A percentile compares a stretch with the other conserved stretches of the same genome.
Conservation (phyloP, 2,113 vertebrate species). For the Rhynchopsitta pachyrhyncha region DNA sequence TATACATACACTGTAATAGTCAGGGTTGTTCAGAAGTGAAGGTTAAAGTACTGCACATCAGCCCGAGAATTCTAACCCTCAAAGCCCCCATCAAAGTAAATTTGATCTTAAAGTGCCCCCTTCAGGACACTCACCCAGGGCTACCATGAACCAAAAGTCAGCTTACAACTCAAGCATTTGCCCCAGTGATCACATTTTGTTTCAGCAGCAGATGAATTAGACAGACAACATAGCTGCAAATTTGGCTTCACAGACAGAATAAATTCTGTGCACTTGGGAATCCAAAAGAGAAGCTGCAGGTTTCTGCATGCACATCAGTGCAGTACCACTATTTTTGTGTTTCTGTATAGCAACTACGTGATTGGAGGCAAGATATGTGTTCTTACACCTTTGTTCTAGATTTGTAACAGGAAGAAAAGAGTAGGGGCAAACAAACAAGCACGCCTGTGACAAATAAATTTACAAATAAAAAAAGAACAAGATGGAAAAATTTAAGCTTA, state of each 20-base stretch:
- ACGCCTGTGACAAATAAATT: not conserved
- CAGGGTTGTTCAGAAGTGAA: not conserved
- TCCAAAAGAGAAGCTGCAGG: not conserved
- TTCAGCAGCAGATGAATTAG: not conserved
- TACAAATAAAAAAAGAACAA: not conserved
- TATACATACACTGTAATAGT: not conserved
- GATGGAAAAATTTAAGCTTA: not conserved
- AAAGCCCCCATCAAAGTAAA: not conserved
- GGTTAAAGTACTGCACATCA: not conserved
- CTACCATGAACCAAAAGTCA: not conserved
- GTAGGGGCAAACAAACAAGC: not conserved
- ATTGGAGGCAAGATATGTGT: not conserved
- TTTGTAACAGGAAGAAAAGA: not conserved
- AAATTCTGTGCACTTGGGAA: not conserved
- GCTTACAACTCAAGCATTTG: not conserved
- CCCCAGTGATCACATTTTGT: not conserved
- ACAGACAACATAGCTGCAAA: not conserved
- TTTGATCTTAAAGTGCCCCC: not conserved
- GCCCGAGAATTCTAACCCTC: not conserved
- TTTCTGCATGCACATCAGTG: not conserved
- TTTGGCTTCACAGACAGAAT: not conserved
- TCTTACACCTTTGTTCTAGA: not conserved
- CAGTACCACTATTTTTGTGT: not conserved
- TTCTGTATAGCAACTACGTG: not conserved
- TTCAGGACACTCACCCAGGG: not conserved